These are phyloP conservation scores for Mobula birostris DNA, from an alignment of 2,113 vertebrate genomes.

Conservation along the genomic window DNA sequence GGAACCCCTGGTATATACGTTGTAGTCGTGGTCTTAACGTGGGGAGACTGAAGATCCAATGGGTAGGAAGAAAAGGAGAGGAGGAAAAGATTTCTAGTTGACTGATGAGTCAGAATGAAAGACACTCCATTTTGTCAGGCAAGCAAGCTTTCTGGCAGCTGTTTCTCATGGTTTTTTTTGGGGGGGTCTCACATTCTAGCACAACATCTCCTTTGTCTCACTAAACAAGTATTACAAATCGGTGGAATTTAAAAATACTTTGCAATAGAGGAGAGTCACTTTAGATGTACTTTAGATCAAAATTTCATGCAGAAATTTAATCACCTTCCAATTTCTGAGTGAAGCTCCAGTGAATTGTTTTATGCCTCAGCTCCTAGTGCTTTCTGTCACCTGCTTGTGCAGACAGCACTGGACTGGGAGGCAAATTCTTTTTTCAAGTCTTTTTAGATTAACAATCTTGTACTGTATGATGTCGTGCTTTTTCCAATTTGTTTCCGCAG, in stretches of 20 bases:
- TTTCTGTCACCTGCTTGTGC: neutral
- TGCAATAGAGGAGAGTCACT: neutral
- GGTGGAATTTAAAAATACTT: conserved; percentile 4
- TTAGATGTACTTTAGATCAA: neutral
- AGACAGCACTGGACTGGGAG: neutral
- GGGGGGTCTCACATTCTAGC: neutral
- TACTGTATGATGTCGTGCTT: conserved; percentile 3
- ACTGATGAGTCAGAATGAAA: neutral
- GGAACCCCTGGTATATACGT: no score
- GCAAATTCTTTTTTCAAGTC: neutral
- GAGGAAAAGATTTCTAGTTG: neutral
- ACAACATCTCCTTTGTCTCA: neutral
- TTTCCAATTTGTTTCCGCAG: conserved; percentile 29
- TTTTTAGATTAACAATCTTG: conserved; percentile 23
- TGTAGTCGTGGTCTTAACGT: neutral
- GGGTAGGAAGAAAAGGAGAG: neutral
- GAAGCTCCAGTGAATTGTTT: neutral
- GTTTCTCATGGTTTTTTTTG: neutral
- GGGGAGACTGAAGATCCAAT: neutral
- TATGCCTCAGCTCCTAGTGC: neutral
- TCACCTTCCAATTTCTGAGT: neutral
- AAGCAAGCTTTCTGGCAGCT: neutral
- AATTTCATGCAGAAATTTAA: neutral
- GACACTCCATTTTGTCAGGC: neutral
- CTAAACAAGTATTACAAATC: neutral